Percentiles rank a stretch among this genome's conserved stretches.
phyloP scores from a whole-genome alignment of 1,140 invertebrate species.

The Zaprionus camerounensis region DNA sequence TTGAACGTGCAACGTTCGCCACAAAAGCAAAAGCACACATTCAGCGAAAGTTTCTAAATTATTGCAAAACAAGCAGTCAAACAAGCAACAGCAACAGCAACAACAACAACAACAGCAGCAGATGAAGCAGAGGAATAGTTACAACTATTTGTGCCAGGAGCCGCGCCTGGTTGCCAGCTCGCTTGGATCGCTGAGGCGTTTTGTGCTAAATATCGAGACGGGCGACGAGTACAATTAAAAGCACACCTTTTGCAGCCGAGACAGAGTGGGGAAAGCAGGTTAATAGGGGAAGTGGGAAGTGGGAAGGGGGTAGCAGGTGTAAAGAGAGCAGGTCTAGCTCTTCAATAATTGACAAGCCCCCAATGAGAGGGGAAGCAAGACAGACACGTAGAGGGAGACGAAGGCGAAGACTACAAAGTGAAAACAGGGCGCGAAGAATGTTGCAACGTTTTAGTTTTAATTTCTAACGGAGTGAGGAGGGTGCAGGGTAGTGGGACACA shows the following conservation, averaged over 20 bases:
- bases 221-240: constrained; percentile 73
- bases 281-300: neutral
- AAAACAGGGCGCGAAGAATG: constrained; percentile 72
- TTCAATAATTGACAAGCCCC: constrained; percentile 75
- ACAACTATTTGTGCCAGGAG: constrained; percentile 65
- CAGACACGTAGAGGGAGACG: neutral
- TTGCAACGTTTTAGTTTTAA: constrained; percentile 75
- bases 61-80: constrained; percentile 78
- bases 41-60: constrained; percentile 81
- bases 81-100: constrained; percentile 46
- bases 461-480: constrained; percentile 23
- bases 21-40: constrained; percentile 73
- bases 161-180: constrained; percentile 43
- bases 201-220: constrained; percentile 72
- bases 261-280: constrained; percentile 7
- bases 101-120: constrained; percentile 34
- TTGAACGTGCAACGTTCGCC: constrained; percentile 38
- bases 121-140: constrained; percentile 29
- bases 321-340: constrained; percentile 28
- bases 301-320: neutral
- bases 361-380: constrained; percentile 7
- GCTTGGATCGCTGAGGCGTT: constrained; percentile 37
- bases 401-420: constrained; percentile 45
- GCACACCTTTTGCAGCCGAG: constrained; percentile 73
- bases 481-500: neutral